Evolutionary conservation across 2,113 vertebrate genomes (phyloP), one percentile per base, ranked within the genome.

Genomic region (Chaenocephalus aceratus): DNA sequence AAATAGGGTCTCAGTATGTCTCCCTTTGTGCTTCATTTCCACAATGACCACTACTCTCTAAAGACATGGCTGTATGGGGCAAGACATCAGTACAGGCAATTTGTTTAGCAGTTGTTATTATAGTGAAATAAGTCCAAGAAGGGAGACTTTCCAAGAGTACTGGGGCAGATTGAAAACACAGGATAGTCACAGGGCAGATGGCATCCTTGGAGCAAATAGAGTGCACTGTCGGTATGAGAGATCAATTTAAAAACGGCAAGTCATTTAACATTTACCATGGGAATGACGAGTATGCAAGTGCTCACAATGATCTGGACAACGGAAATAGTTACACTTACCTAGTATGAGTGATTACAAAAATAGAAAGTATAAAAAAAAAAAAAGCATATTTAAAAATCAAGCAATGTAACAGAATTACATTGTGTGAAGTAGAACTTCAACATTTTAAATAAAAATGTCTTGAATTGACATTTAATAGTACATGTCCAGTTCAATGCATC

Each of bases 251-350:
- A 34, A 5, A 75, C 26, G 69, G 44, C 59, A 86, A 66, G 41
- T 77, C 79, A 87, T 64, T 80, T 65, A 77, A 84, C 60, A 75
- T 66, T 71, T 72, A 85, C 44, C 23, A 87, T 12, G n/a, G 61
- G 56, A 62, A 14, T 5, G 15, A 76, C 23, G 7, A 73, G 51
- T 23, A 72, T 46, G 77, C 2, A 92, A 87, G 86, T 90, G 84
- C 66, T 77, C 69, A 93, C 89, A 93, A 77, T 91, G 93, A 95
- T 82, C 92, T 94, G 93, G 92, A 94, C 94, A 92, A 80, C 41
- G 53, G 21, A 78, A 83, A 45, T 52, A 30, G 80, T 60, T 65
- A 0, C 0, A 21, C 64, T 76, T 70, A n/a, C 13, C 23, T 41
- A 12, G 59, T 26, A 82, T 63, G 2, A 60, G 41, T 61, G 6